Evolutionary conservation across 2,888 invertebrate genomes (phyloP).

Genomic region (Ormyrus nitidulus): DNA sequence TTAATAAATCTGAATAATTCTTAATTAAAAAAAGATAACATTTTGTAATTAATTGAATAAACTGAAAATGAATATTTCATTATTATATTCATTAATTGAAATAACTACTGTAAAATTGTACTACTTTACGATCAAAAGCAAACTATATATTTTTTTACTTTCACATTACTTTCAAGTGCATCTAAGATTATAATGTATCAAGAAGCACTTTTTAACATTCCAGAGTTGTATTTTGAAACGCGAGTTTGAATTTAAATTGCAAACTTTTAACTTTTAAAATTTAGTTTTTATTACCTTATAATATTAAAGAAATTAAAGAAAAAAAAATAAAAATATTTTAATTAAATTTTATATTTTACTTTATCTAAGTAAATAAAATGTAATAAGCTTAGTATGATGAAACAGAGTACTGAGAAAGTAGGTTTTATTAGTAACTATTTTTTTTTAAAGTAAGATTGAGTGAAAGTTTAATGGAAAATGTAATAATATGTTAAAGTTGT

Average conservation of each 20-base stretch:
- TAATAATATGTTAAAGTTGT: too few relatives aligned
- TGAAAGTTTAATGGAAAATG: too few relatives aligned
- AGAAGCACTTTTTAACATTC: background rate
- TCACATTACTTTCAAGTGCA: background rate
- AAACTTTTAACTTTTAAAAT: background rate
- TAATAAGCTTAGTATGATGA: too few relatives aligned
- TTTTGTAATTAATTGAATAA: slow-evolving; percentile 1
- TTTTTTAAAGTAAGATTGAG: too few relatives aligned
- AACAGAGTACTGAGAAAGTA: too few relatives aligned
- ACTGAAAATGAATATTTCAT: background rate
- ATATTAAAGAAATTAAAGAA: too few relatives aligned
- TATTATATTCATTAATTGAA: background rate
- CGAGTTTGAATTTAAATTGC: too few relatives aligned
- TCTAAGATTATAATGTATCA: background rate
- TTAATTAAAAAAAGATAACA: slow-evolving; percentile 8
- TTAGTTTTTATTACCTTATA: too few relatives aligned
- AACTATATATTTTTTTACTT: background rate
- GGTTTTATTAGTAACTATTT: too few relatives aligned
- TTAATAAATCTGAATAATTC: slow-evolving; percentile 16
- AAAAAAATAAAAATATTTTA: too few relatives aligned
- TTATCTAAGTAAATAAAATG: too few relatives aligned
- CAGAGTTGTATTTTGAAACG: background rate
- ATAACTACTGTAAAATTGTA: background rate
- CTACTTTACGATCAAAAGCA: background rate
- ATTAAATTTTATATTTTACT: background rate